These are phyloP conservation scores for Blennius ocellaris DNA, from an alignment of 2,113 vertebrate genomes.

Conservation along the genomic window DNA sequence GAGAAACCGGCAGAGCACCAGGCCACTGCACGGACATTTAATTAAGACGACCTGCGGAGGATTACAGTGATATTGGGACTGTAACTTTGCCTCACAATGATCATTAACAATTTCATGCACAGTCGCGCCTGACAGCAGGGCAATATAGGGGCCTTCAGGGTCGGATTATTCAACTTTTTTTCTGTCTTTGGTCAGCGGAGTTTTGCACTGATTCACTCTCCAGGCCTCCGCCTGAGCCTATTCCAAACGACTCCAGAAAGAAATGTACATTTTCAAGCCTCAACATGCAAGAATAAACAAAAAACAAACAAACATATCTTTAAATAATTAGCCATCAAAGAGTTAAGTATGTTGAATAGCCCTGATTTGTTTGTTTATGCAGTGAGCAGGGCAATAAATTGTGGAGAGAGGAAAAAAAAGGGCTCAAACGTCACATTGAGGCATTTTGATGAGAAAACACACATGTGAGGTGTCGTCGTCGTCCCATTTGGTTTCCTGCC, in stretches of 20 bases:
- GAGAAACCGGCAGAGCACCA: conserved; percentile 76
- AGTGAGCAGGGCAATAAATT: neutral
- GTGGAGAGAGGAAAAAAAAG: neutral
- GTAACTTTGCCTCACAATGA: conserved; percentile 75
- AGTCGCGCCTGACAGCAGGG: conserved; percentile 48
- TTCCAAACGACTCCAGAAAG: too few species aligned
- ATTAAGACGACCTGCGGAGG: conserved; percentile 80
- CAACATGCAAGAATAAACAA: too few species aligned
- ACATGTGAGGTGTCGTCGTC: conserved; percentile 53
- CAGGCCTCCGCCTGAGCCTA: neutral
- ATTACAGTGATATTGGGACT: conserved; percentile 76
- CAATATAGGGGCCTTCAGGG: conserved; percentile 12
- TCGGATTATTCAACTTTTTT: conserved; percentile 1
- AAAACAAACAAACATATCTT: neutral
- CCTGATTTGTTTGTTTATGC: conserved; percentile 3
- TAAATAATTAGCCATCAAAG: neutral
- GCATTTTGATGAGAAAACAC: conserved; percentile 32
- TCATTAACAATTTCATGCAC: conserved; percentile 71
- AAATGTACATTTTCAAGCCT: too few species aligned
- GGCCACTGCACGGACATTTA: conserved; percentile 81
- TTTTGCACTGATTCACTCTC: neutral
- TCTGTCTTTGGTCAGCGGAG: conserved; percentile 3
- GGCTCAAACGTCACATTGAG: conserved; percentile 11
- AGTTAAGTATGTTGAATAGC: neutral
- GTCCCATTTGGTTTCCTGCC: conserved; percentile 67